Evolutionary conservation across 2,113 vertebrate genomes (phyloP), one percentile per base, ranked within the genome.

Genomic region (Boleophthalmus pectinirostris): DNA sequence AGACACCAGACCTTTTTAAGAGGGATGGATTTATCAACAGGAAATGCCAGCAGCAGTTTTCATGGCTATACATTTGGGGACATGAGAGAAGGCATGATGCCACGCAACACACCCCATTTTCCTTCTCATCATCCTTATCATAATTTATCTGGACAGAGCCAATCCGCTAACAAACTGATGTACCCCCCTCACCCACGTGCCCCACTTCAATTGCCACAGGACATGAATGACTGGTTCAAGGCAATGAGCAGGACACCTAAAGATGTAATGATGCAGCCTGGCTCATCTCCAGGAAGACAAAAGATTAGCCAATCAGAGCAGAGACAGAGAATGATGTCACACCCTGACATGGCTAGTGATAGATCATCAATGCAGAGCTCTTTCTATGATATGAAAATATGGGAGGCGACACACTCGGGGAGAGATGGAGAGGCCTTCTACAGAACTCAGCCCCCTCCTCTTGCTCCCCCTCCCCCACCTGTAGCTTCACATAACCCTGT

Each of bases 381-480:
- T 38, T 93, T 82, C 67, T 93, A 88, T 70, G 91, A 93, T 56
- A 78, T 93, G 68, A 94, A 94, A 87, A 89, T 93, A 78, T 94
- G 92, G 92, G 92, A 92, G 68, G 79, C 84, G 0, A 35, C 91
- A 13, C 89, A 90, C 74, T n/a, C 82, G 25, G 88, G 83, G 66
- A 85, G 90, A 86, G 92, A 91, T 11, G 86, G 85, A 35, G 90
- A 92, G 29, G 18, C 87, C 38, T 89, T 66, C 79, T 88, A 75
- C 74, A 85, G 91, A 82, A 78, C 80, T 14, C 91, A 90, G 12
- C 78, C 77, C 1, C 80, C 82, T 54, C 72, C 84, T 0, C 77
- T 70, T 1, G 67, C 85, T 53, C 84, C 70, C 0, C 85, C 74
- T 56, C 81, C 29, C 68, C 81, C 71, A 38, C 68, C 88, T 56